Base-by-base conservation (phyloP, 2,113 vertebrate species). In the Urocitellus parryii region DNA sequence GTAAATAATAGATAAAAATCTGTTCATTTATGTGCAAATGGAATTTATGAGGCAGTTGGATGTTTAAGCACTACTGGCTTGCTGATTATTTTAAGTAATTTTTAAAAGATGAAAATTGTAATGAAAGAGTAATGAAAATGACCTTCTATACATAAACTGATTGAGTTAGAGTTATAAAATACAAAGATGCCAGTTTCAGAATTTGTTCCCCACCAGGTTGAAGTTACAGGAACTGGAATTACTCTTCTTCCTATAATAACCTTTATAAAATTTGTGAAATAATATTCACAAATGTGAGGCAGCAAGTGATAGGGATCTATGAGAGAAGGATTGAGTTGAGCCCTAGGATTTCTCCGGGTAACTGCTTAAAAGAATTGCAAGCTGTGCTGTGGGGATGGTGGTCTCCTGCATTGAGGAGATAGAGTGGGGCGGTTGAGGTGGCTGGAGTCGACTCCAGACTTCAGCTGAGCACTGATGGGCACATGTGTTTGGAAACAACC, bases 41-140 rank as follows among this genome's bases (percentile, higher is more conserved):
- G 27, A 51, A 87, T 67, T 48, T 73, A 51, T 77, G 56, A 83
- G 4, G 32, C 16, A 90, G 29, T 72, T 88, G n/a, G 83, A 68
- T 61, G 1, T 42, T 68, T 90, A 37, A 90, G 58, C 7, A 72
- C 12, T 89, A 70, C 20, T 65, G 14, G 53, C 48, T 61, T 67
- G 29, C 48, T 56, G 22, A 67, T 81, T 25, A 11, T 68, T 96
- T 92, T 39, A 96, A 80, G 68, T 91, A 53, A 25, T 74, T 77
- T 88, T 73, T 72, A 45, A 76, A 86, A 84, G 72, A 82, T 76
- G 37, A 86, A 76, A 86, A 83, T 72, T 90, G 8, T 76, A 74
- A 61, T 61, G 58, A 61, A 61, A 61, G 20, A 61, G 58, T 61
- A 61, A 61, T 24, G 58, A 67, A 67, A 67, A 12, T 51, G 48